phyloP scores from a whole-genome alignment of 2,797 vertebrate species.

The Cirrhinus molitorella region DNA sequence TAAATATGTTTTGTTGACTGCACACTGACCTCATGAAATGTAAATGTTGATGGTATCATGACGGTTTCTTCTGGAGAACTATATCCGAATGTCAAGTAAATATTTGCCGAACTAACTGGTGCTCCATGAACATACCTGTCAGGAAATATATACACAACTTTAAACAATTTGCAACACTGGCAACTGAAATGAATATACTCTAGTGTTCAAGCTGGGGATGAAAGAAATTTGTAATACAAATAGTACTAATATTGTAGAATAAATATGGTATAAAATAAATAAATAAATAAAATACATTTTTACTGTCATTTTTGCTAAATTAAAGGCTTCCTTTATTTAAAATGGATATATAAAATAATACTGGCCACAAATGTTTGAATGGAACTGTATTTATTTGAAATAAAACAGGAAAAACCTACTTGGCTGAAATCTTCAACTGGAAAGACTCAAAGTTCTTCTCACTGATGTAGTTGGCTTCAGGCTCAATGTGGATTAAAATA shows the following conservation, averaged over 20 bases:
- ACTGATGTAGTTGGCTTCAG: conserved; percentile 83
- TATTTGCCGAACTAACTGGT: conserved; percentile 75
- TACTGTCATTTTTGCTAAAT: not conserved
- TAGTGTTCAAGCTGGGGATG: not conserved
- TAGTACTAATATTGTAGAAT: not conserved
- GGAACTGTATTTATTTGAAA: not conserved
- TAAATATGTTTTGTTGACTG: not conserved
- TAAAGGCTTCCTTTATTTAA: not conserved
- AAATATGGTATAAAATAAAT: not conserved
- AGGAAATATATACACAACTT: not conserved
- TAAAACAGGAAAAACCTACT: conserved; percentile 74
- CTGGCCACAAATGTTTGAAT: not conserved
- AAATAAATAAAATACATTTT: no score
- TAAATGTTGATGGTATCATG: conserved; percentile 82
- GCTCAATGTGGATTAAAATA: conserved; percentile 84
- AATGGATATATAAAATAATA: not conserved
- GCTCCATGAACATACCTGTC: conserved; percentile 87
- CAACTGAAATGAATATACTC: not conserved
- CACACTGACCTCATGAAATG: not conserved
- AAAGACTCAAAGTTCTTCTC: conserved; percentile 80
- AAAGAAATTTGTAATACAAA: not conserved
- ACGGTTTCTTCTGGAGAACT: conserved; percentile 70
- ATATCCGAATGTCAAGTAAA: conserved; percentile 87
- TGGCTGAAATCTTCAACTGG: conserved; percentile 83
- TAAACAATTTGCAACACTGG: not conserved